A percentile compares a stretch with the other conserved stretches of the same genome.
phyloP scores from a whole-genome alignment of 2,113 vertebrate genomes.

The Semicossyphus pulcher region DNA sequence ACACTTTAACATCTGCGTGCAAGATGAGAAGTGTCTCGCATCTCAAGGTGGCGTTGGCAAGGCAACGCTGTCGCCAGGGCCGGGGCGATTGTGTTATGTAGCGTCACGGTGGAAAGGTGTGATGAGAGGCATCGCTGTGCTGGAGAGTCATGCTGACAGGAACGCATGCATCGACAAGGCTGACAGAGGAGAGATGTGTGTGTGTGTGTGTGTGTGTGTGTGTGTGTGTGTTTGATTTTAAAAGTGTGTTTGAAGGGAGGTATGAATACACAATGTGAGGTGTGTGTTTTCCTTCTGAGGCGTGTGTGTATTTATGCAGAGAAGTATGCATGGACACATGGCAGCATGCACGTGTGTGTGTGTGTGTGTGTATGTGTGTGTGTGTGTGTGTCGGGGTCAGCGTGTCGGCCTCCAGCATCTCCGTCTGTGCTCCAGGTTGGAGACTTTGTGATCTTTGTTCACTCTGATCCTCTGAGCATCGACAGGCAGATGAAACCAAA shows the following conservation, averaged over 20 bases:
- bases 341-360: constrained; percentile 4
- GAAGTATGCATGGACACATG: constrained; percentile 15
- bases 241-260: no score
- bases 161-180: constrained; percentile 65
- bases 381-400: constrained; percentile 7
- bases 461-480: constrained; percentile 42
- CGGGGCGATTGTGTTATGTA: constrained; percentile 36
- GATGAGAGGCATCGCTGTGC: constrained; percentile 52
- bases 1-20: constrained; percentile 60
- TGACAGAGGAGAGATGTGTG: constrained; percentile 31
- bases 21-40: constrained; percentile 63
- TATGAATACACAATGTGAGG: constrained; percentile 32
- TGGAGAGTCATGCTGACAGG: constrained; percentile 68
- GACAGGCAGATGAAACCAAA: constrained; percentile 60
- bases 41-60: constrained; percentile 69
- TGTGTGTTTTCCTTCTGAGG: constrained; percentile 31
- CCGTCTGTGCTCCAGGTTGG: constrained; percentile 46
- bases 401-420: constrained; percentile 15
- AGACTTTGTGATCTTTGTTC: constrained; percentile 41
- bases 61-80: constrained; percentile 60
- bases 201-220: background rate
- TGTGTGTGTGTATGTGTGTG: constrained; percentile 5
- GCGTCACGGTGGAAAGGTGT: constrained; percentile 66
- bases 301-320: constrained; percentile 32
- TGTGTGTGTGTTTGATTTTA: no score